A percentile compares a stretch with the other conserved stretches of the same genome.
Conservation (phyloP, 2,888 invertebrate species). For the Hecatera dysodea region DNA sequence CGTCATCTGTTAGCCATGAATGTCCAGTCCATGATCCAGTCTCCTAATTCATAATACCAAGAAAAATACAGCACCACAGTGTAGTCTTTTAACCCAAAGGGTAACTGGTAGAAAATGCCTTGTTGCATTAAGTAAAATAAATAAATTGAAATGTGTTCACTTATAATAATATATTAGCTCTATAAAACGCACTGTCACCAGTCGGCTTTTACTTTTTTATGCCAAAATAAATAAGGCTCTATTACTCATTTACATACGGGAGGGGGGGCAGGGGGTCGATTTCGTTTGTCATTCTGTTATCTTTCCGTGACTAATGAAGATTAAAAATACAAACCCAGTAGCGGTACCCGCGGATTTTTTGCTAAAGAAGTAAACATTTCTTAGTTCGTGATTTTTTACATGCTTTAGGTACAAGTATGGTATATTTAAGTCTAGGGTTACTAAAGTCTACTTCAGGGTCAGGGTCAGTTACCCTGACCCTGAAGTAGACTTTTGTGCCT, state of each 20-base stretch:
- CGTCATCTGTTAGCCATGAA: no score
- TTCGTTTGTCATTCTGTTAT: constrained; percentile 70
- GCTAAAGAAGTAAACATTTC: constrained; percentile 31
- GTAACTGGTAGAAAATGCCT: no score
- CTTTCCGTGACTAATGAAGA: constrained; percentile 69
- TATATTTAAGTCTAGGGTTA: background rate
- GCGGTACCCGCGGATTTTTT: constrained; percentile 39
- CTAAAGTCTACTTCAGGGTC: no score
- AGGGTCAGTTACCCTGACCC: background rate
- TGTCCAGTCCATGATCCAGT: background rate
- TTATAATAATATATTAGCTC: no score
- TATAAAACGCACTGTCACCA: no score
- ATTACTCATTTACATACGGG: constrained; percentile 54
- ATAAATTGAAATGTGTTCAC: no score
- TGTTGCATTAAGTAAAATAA: no score
- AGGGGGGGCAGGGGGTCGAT: constrained; percentile 55
- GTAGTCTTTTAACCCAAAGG: no score
- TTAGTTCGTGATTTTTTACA: constrained; percentile 14
- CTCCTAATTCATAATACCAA: no score
- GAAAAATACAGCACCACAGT: no score
- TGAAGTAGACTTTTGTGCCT: background rate
- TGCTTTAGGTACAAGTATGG: background rate
- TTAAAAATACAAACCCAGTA: constrained; percentile 64
- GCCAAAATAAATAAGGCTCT: constrained; percentile 53
- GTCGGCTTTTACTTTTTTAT: constrained; percentile 9